Conservation (phyloP, 2,888 invertebrate genomes). For the Eutolmus rufibarbis region DNA sequence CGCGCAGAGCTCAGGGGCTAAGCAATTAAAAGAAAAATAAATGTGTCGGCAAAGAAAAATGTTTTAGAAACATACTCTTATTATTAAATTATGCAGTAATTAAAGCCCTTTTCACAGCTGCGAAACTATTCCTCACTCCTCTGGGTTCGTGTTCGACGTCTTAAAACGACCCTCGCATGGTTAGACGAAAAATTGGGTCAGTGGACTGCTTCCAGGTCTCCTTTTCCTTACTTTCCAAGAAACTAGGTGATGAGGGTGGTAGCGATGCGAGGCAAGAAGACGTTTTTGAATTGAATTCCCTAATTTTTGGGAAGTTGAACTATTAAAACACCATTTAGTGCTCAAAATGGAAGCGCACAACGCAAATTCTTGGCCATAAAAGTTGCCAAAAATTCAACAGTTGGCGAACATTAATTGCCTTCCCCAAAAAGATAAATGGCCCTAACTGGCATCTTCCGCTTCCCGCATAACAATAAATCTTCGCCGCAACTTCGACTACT, state of each 20-base stretch:
- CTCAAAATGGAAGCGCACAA: slow-evolving; percentile 41
- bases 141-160: neutral
- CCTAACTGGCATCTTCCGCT: slow-evolving; percentile 38
- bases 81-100: slow-evolving; percentile 33
- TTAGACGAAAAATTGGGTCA: neutral
- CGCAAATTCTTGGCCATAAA: slow-evolving; percentile 41
- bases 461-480: slow-evolving; percentile 45
- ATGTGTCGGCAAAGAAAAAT: neutral
- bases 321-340: slow-evolving; percentile 46
- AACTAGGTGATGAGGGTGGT: neutral
- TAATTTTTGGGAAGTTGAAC: slow-evolving; percentile 43
- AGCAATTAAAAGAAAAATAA: neutral
- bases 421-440: slow-evolving; percentile 43
- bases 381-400: slow-evolving; percentile 47
- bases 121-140: neutral
- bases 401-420: slow-evolving; percentile 47
- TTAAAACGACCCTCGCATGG: neutral
- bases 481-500: slow-evolving; percentile 24
- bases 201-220: neutral
- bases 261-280: neutral
- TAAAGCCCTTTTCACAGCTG: neutral
- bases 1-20: neutral
- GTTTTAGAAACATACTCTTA: neutral
- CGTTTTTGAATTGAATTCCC: slow-evolving; percentile 43
- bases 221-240: neutral